phyloP scores from a whole-genome alignment of 2,797 vertebrate species.

The Rhabdomys pumilio region DNA sequence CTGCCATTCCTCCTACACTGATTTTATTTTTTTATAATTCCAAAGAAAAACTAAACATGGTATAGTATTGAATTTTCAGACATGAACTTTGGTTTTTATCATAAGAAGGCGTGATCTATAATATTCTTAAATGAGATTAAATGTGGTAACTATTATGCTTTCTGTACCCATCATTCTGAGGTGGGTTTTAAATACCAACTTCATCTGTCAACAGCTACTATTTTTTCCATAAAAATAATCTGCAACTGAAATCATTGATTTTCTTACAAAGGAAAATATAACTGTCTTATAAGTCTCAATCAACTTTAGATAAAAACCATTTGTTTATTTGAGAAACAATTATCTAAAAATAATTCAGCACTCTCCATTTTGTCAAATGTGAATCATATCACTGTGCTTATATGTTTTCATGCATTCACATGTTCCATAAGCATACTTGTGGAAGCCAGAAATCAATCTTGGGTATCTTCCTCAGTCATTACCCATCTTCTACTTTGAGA shows the following conservation, averaged over 20 bases:
- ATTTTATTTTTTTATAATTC: slow-evolving; percentile 40
- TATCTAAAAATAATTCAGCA: not conserved
- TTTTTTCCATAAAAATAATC: slow-evolving; percentile 52
- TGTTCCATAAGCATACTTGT: not conserved
- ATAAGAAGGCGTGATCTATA: slow-evolving; percentile 1
- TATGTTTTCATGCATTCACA: not conserved
- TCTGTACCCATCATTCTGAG: not conserved
- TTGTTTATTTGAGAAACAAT: slow-evolving; percentile 35
- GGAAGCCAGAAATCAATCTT: not conserved
- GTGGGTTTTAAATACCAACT: slow-evolving; percentile 25
- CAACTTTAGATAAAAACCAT: slow-evolving; percentile 31
- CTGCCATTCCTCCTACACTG: not conserved
- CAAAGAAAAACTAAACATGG: not conserved
- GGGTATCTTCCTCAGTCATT: not conserved
- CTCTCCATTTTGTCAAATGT: not conserved
- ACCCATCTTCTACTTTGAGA: not conserved
- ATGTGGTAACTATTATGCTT: not conserved
- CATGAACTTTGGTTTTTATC: not conserved
- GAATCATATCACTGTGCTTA: not conserved
- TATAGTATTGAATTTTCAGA: not conserved
- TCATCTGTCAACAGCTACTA: slow-evolving; percentile 27
- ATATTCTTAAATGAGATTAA: slow-evolving; percentile 28
- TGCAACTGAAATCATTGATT: slow-evolving; percentile 43
- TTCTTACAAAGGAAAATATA: slow-evolving; percentile 9
- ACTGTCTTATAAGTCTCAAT: not conserved